Evolutionary conservation across 2,888 invertebrate genomes (phyloP).

Genomic region (Heliconius erato): DNA sequence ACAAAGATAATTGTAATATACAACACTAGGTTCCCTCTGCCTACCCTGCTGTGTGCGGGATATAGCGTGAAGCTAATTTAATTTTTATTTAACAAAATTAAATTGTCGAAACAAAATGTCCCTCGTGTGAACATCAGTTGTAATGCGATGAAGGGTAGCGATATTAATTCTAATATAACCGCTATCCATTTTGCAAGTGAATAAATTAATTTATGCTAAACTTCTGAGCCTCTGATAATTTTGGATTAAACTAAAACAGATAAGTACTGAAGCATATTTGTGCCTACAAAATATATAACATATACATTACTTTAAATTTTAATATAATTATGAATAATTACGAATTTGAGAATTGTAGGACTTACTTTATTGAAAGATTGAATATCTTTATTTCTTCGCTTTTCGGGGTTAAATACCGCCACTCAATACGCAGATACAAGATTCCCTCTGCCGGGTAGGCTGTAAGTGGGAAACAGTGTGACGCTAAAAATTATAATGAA

Average conservation of each 20-base stretch:
- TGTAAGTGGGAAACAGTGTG: too few relatives aligned
- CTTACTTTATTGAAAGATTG: too few relatives aligned
- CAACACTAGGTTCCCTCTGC: too few relatives aligned
- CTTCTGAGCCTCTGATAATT: constrained; percentile 33
- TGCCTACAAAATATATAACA: too few relatives aligned
- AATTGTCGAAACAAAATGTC: background rate
- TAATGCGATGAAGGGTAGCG: constrained; percentile 24
- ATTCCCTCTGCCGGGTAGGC: too few relatives aligned
- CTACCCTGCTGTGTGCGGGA: too few relatives aligned
- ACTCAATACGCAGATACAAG: too few relatives aligned
- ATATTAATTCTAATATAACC: constrained; percentile 35
- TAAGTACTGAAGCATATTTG: background rate
- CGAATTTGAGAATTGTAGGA: too few relatives aligned
- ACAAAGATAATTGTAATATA: constrained; percentile 1
- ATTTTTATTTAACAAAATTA: constrained; percentile 1
- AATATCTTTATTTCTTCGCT: too few relatives aligned
- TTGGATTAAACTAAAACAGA: constrained; percentile 34
- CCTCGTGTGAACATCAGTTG: constrained; percentile 11
- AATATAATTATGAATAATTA: too few relatives aligned
- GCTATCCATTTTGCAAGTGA: constrained; percentile 29
- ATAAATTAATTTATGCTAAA: constrained; percentile 37
- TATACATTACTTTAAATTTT: too few relatives aligned
- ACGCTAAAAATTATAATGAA: background rate
- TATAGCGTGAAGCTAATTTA: background rate
- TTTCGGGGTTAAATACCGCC: too few relatives aligned